Conservation (phyloP, 2,113 vertebrate species). For the Gasterosteus aculeatus region DNA sequence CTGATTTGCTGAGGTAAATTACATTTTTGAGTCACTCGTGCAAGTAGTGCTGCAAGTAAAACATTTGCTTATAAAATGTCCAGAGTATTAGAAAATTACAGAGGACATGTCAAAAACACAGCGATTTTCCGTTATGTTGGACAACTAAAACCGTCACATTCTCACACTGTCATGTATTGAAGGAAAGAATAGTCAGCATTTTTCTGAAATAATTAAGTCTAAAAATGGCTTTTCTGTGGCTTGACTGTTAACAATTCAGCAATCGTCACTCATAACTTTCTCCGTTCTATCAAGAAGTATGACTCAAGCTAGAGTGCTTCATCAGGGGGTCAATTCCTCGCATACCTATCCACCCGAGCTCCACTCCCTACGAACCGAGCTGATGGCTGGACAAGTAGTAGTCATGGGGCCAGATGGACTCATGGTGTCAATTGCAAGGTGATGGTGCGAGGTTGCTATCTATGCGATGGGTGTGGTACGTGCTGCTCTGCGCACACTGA, state of each 20-base stretch:
- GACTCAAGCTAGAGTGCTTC: conserved; percentile 76
- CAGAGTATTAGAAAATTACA: neutral
- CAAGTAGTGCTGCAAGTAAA: neutral
- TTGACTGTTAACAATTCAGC: neutral
- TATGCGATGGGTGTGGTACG: conserved; percentile 35
- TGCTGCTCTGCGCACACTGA: neutral
- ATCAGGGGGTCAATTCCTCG: conserved; percentile 80
- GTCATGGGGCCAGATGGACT: conserved; percentile 89
- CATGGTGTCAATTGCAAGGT: conserved; percentile 88
- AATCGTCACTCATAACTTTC: neutral
- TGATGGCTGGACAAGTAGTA: conserved; percentile 82
- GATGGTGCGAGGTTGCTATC: conserved; percentile 14
- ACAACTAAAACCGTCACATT: neutral
- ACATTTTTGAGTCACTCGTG: neutral
- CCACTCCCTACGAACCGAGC: conserved; percentile 63
- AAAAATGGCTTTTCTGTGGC: neutral
- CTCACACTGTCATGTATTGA: neutral
- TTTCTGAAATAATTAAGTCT: neutral
- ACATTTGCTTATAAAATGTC: neutral
- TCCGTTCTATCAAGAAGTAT: conserved; percentile 69
- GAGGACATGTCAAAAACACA: neutral
- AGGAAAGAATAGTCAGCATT: neutral
- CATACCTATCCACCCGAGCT: conserved; percentile 64
- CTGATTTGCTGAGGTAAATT: conserved; percentile 86
- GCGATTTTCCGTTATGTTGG: neutral